Evolutionary conservation across 2,888 invertebrate genomes (phyloP).

Genomic region (Melipona bicolor): DNA sequence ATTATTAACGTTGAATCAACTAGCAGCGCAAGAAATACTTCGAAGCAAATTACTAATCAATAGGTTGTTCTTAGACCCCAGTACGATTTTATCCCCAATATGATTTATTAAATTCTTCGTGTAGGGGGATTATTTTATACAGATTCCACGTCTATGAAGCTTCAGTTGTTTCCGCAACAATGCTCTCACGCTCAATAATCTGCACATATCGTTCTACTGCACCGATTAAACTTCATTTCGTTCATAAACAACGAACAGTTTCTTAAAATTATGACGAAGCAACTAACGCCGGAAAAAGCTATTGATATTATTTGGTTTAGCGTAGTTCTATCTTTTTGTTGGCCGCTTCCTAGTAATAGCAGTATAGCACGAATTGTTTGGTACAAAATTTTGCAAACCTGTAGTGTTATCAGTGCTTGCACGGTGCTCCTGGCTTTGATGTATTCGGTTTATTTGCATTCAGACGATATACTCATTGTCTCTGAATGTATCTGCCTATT

Average conservation of each 20-base stretch:
- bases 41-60: not conserved
- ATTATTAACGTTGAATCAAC: not conserved
- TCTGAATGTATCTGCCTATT: not conserved
- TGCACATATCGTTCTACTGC: too few species aligned
- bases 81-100: not conserved
- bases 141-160: not conserved
- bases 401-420: not conserved
- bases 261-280: not conserved
- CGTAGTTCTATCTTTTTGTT: constrained; percentile 45
- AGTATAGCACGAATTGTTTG: not conserved
- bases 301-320: constrained; percentile 52
- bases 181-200: not conserved
- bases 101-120: not conserved
- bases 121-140: not conserved
- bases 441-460: not conserved
- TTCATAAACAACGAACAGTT: too few species aligned
- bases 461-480: not conserved
- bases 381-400: not conserved
- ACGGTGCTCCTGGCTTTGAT: not conserved
- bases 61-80: not conserved
- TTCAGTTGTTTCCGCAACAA: not conserved
- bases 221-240: not conserved
- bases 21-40: not conserved
- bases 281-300: constrained; percentile 27
- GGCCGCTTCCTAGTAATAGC: constrained; percentile 56